Evolutionary conservation across 2,113 vertebrate species (phyloP).

Genomic region (Siniperca chuatsi): DNA sequence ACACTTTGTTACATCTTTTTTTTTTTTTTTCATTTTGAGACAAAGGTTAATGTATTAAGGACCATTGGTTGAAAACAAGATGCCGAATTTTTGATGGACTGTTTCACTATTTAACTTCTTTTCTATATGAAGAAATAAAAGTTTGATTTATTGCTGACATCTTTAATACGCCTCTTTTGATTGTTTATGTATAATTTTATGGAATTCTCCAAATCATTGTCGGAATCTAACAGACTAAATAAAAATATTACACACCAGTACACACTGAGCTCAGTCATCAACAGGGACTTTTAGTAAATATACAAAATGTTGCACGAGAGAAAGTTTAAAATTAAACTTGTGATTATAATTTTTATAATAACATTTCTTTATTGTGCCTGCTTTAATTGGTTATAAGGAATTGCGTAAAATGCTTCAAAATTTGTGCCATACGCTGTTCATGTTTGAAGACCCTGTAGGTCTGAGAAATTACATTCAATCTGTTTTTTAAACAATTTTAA

Average conservation of each 20-base stretch:
- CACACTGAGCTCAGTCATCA: not conserved
- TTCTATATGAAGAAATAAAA: constrained; percentile 85
- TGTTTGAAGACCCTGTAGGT: not conserved
- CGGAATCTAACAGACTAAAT: not conserved
- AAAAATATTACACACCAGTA: not conserved
- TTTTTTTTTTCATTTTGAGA: constrained; percentile 78
- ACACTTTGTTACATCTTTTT: constrained; percentile 89
- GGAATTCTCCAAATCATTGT: not conserved
- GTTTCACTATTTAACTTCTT: constrained; percentile 85
- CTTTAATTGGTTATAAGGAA: not conserved
- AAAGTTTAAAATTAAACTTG: constrained; percentile 17
- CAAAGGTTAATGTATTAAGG: constrained; percentile 83
- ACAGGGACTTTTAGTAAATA: not conserved
- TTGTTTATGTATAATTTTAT: not conserved
- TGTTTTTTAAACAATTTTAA: not conserved
- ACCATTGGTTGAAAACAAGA: constrained; percentile 79
- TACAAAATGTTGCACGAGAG: not conserved
- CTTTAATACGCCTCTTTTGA: constrained; percentile 43
- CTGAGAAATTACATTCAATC: not conserved
- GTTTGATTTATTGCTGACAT: constrained; percentile 80
- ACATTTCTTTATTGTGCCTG: not conserved
- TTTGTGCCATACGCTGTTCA: not conserved
- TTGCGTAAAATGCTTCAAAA: not conserved
- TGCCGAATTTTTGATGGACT: constrained; percentile 80
- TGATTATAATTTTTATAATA: constrained; percentile 23